phyloP scores from a whole-genome alignment of 2,888 invertebrate species.

The Rhagophthalmus giganteus region DNA sequence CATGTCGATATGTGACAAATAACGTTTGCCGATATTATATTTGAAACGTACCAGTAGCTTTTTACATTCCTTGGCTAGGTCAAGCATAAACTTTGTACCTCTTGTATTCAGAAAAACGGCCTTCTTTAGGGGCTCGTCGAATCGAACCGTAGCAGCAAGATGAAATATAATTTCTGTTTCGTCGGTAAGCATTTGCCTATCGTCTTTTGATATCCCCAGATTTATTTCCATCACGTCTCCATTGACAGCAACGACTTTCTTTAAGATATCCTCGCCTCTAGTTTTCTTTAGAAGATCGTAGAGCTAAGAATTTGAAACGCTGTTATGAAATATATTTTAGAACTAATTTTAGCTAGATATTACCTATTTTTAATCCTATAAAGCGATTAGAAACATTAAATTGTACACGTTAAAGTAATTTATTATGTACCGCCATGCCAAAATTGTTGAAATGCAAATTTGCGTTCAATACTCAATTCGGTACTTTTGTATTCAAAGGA shows the following conservation, averaged over 20 bases:
- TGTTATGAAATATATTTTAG: no score
- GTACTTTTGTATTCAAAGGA: no score
- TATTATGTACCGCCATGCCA: no score
- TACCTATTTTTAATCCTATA: no score
- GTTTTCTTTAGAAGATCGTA: slow-evolving; percentile 61
- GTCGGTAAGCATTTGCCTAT: slow-evolving; percentile 65
- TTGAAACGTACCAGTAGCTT: slow-evolving; percentile 66
- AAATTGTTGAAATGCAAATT: no score
- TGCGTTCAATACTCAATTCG: no score
- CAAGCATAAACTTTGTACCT: slow-evolving; percentile 86
- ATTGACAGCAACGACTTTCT: slow-evolving; percentile 55
- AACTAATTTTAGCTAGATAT: no score
- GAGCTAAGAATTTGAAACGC: slow-evolving; percentile 1
- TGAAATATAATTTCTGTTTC: slow-evolving; percentile 87
- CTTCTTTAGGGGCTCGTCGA: slow-evolving; percentile 87
- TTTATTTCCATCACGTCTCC: slow-evolving; percentile 46
- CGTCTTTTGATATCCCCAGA: slow-evolving; percentile 68
- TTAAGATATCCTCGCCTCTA: slow-evolving; percentile 64
- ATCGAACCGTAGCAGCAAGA: slow-evolving; percentile 72
- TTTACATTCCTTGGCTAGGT: slow-evolving; percentile 76
- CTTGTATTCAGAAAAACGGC: slow-evolving; percentile 91
- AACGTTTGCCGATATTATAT: not conserved
- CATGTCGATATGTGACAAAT: no score
- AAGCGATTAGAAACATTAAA: no score
- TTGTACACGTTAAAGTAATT: no score